These are phyloP conservation scores for Agrochola litura DNA, from an alignment of 2,888 invertebrate genomes.

Conservation along the genomic window DNA sequence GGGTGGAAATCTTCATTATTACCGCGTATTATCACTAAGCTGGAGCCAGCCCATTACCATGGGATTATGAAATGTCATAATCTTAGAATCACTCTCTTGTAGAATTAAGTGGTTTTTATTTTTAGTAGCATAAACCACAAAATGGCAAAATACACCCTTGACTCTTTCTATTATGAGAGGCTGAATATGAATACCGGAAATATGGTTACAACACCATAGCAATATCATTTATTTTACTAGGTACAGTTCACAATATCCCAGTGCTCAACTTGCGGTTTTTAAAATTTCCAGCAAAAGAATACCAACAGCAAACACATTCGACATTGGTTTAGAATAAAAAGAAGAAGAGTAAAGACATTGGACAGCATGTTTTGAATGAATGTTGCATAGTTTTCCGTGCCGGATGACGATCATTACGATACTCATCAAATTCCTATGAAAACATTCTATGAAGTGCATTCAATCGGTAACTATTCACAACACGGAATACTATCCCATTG, in stretches of 20 bases:
- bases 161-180: neutral
- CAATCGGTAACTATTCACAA: slow-evolving; percentile 26
- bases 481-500: slow-evolving; percentile 53
- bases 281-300: neutral
- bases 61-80: neutral
- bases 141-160: neutral
- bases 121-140: neutral
- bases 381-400: slow-evolving; percentile 2
- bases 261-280: neutral
- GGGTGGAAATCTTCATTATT: neutral
- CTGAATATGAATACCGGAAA: neutral
- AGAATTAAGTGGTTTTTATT: neutral
- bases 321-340: neutral
- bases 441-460: slow-evolving; percentile 28
- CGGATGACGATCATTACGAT: slow-evolving; percentile 45
- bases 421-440: slow-evolving; percentile 21
- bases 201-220: neutral
- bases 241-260: neutral
- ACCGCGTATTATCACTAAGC: neutral
- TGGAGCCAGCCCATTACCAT: neutral
- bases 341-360: neutral
- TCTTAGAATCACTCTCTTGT: neutral
- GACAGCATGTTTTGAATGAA: neutral
- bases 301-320: neutral
- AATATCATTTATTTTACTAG: neutral